phyloP scores from a whole-genome alignment of 2,888 invertebrate species.

The Sinotaia quadrata region DNA sequence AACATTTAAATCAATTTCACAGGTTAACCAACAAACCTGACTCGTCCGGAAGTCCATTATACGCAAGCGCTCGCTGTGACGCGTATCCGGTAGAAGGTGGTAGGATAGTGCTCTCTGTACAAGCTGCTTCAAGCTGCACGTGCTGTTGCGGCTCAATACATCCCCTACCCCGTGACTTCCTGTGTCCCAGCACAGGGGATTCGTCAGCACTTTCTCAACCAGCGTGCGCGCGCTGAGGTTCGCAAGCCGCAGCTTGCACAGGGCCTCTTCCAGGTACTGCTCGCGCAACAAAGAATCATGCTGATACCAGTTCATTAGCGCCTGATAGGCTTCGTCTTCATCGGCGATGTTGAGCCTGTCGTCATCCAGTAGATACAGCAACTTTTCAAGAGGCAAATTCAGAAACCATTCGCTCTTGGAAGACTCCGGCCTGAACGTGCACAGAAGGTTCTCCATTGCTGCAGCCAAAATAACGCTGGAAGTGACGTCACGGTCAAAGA shows the following conservation, averaged over 20 bases:
- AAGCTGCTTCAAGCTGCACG: not conserved
- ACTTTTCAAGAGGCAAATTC: not conserved
- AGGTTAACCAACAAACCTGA: constrained; percentile 21
- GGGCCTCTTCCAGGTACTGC: not conserved
- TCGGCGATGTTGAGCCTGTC: constrained; percentile 10
- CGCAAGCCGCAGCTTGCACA: constrained; percentile 9
- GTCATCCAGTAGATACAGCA: constrained; percentile 6
- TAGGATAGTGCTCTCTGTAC: constrained; percentile 21
- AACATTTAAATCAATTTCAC: too few species aligned
- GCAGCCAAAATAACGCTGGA: not conserved
- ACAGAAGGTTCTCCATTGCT: constrained; percentile 5
- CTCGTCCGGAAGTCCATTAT: constrained; percentile 10
- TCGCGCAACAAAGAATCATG: constrained; percentile 9
- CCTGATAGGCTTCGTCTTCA: constrained; percentile 23
- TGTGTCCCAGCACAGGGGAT: not conserved
- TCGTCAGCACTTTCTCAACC: constrained; percentile 10
- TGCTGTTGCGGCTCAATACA: not conserved
- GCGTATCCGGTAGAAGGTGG: constrained; percentile 23
- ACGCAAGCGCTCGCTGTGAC: constrained; percentile 14
- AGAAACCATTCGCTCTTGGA: constrained; percentile 17
- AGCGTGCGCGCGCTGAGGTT: constrained; percentile 7
- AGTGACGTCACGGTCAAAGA: not conserved
- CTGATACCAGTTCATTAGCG: constrained; percentile 17
- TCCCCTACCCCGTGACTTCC: not conserved
- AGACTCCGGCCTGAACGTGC: not conserved